Base-by-base conservation (phyloP, 1,140 invertebrate genomes). In the Neodiprion lecontei region DNA sequence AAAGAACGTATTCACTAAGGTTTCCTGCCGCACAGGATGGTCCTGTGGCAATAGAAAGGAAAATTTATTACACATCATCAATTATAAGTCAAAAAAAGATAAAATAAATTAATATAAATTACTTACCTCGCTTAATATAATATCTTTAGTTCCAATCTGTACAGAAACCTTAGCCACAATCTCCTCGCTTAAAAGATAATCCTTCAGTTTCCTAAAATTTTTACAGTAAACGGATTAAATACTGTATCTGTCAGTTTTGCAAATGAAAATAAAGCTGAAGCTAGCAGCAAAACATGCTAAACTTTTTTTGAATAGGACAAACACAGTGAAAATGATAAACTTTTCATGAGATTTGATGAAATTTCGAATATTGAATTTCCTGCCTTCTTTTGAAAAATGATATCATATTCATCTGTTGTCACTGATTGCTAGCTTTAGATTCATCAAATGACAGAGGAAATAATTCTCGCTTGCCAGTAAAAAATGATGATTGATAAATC, bases 121-220 rank as follows among this genome's bases (percentile, higher is more conserved):
- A 90, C 90, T 91, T 91, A 96, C 95, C 73, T 88, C 85, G 78
- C 91, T 91, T 70, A 96, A 89, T 79, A 98, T 93, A 9, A 98
- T 88, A 84, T 98, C 96, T 83, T 91, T 94, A 40, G 93, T 91
- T 21, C 97, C 97, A 78, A 98, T 88, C 79, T 95, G 90, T 9
- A 80, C 85, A 10, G 93, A 92, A 61, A 97, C 90, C 84, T 94
- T 85, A 9, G 93, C 89, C 9, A 98, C 82, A 48, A 91, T 89
- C 77, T 92, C 89, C 61, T 92, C 90, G 68, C 91, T 91, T 17
- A 92, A 87, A 50, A 98, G 88, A 85, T 94, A 92, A 28, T 93
- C 88, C 67, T 88, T 81, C 8, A 97, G 83, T 65, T 90, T 89
- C 70, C 92, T 91, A 67, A 75, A 88, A 87, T 8, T 0, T 40